These are phyloP conservation scores for Tiaroga cobitis DNA, from an alignment of 2,797 vertebrate species.

Conservation along the genomic window DNA sequence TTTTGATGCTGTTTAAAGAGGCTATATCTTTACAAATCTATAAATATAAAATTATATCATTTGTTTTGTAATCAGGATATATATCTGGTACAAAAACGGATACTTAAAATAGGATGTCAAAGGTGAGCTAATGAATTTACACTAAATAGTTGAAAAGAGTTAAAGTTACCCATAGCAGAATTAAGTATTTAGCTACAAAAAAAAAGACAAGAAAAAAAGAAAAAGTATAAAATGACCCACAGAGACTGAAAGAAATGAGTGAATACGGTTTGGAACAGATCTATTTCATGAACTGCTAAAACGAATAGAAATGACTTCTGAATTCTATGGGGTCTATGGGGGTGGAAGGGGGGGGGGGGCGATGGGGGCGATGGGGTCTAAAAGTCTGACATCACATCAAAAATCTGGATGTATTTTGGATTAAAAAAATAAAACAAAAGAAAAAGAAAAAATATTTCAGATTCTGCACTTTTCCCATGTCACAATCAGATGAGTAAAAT, in stretches of 20 bases:
- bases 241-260: not conserved
- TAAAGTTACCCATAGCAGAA: not conserved
- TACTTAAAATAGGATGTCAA: not conserved
- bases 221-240: not conserved
- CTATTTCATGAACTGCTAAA: not conserved
- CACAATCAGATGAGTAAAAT: not conserved
- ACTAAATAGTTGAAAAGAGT: not conserved
- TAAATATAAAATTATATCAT: not conserved
- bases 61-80: not conserved
- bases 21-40: not conserved
- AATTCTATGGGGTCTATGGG: no score
- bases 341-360: no score
- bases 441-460: not conserved
- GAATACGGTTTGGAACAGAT: not conserved
- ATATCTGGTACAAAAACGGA: not conserved
- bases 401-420: not conserved
- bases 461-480: not conserved
- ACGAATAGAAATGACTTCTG: not conserved
- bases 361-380: not conserved
- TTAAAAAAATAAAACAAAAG: not conserved
- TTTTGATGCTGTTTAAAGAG: not conserved
- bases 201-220: no score
- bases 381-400: not conserved
- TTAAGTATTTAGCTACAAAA: not conserved
- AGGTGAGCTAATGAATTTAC: conserved; percentile 3